phyloP scores from a whole-genome alignment of 2,113 vertebrate genomes.

The Rana temporaria region DNA sequence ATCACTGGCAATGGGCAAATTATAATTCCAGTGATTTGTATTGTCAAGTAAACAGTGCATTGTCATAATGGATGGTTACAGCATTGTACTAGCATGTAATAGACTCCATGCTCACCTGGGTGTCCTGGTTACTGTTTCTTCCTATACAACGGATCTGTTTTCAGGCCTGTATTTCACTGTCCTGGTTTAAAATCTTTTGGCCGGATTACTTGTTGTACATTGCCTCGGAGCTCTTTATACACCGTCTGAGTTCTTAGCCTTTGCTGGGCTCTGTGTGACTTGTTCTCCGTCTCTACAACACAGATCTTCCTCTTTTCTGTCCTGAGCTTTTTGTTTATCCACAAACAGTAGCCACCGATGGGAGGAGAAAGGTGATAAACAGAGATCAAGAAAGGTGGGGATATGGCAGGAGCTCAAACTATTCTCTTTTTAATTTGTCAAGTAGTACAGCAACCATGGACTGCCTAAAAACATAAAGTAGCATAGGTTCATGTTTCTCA shows the following conservation, averaged over 20 bases:
- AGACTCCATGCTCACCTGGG: neutral
- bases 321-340: conserved; percentile 48
- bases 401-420: neutral
- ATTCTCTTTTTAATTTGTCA: neutral
- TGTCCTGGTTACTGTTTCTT: neutral
- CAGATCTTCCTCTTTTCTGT: conserved; percentile 45
- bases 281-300: conserved; percentile 14
- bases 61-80: no score
- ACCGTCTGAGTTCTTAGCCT: neutral
- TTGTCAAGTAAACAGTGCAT: no score
- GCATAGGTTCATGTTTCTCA: no score
- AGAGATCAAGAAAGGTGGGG: conserved; percentile 22
- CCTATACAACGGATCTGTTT: neutral
- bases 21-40: no score
- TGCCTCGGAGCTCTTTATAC: neutral
- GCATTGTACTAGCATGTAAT: no score
- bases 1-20: no score
- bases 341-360: conserved; percentile 44
- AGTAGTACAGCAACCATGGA: no score
- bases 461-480: neutral
- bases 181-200: neutral
- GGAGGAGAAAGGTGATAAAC: conserved; percentile 9
- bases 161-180: neutral
- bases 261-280: neutral
- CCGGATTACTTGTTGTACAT: neutral